Evolutionary conservation across 2,888 invertebrate species (phyloP).

Genomic region (Caenorhabditis drosophilae): DNA sequence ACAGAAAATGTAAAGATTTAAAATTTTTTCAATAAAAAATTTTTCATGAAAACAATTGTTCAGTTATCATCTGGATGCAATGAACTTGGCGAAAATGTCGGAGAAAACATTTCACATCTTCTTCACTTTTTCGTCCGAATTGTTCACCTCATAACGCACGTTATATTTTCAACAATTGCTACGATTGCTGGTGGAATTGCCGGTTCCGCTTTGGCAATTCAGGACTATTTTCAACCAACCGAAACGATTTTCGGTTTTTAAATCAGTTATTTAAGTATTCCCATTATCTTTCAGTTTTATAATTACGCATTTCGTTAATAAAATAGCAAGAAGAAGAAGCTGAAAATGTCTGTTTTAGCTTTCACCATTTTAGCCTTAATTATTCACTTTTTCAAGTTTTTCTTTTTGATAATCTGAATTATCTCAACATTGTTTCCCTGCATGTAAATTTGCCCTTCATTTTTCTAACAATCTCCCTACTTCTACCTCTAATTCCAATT

Average conservation of each 20-base stretch:
- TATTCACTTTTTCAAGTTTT: too few relatives aligned
- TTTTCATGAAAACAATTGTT: conserved; percentile 3
- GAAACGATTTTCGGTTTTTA: neutral
- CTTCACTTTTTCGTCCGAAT: conserved; percentile 35
- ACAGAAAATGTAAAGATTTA: conserved; percentile 26
- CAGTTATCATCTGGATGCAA: conserved; percentile 38
- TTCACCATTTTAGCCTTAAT: too few relatives aligned
- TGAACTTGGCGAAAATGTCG: conserved; percentile 43
- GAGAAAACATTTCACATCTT: conserved; percentile 37
- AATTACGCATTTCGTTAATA: too few relatives aligned
- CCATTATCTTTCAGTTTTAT: too few relatives aligned
- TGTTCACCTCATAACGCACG: conserved; percentile 29
- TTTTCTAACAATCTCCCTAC: too few relatives aligned
- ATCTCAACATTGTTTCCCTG: too few relatives aligned
- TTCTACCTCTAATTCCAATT: too few relatives aligned
- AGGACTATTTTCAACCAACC: conserved; percentile 6
- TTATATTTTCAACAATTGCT: conserved; percentile 21
- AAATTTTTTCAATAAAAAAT: neutral
- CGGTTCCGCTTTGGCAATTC: conserved; percentile 1
- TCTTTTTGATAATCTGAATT: too few relatives aligned
- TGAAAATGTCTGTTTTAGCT: too few relatives aligned
- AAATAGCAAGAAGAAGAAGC: too few relatives aligned
- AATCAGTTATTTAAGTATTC: too few relatives aligned
- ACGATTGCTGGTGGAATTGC: conserved; percentile 22
- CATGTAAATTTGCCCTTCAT: too few relatives aligned